Conservation (phyloP, 2,113 vertebrate genomes). For the Indicator maculatus region DNA sequence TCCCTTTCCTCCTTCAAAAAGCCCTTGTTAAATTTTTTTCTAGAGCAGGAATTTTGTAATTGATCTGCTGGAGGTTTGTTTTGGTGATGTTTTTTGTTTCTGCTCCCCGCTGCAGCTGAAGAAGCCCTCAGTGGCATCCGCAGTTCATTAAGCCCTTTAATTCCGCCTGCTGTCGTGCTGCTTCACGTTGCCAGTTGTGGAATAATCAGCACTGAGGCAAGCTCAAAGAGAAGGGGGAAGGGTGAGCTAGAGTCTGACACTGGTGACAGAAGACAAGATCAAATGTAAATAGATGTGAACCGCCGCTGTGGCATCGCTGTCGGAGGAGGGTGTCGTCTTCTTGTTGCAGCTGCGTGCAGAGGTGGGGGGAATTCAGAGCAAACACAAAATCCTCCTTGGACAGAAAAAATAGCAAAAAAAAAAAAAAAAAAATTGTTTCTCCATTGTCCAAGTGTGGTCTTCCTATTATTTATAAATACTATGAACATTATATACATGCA, state of each 20-base stretch:
- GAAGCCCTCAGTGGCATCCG: not conserved
- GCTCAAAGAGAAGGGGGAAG: constrained; percentile 11
- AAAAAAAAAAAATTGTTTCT: not conserved
- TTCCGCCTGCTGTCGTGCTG: not conserved
- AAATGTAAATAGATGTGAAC: constrained; percentile 27
- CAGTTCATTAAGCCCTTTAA: constrained; percentile 10
- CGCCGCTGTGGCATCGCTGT: not conserved
- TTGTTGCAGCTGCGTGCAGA: not conserved
- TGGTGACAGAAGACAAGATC: not conserved
- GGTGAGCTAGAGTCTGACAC: not conserved
- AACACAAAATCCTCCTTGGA: not conserved
- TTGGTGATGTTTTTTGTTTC: too few species aligned
- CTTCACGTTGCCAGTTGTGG: not conserved
- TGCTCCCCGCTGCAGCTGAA: not conserved
- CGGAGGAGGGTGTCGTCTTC: not conserved
- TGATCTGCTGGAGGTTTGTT: not conserved
- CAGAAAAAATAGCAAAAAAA: too few species aligned
- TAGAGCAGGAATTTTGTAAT: not conserved
- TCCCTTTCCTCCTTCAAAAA: not conserved
- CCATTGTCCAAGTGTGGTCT: not conserved
- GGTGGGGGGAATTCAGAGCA: not conserved
- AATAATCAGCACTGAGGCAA: not conserved
- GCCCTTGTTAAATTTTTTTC: not conserved
- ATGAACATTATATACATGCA: not conserved
- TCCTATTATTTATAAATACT: not conserved